phyloP scores from a whole-genome alignment of 2,888 invertebrate genomes.

The Trachelus stipa region DNA sequence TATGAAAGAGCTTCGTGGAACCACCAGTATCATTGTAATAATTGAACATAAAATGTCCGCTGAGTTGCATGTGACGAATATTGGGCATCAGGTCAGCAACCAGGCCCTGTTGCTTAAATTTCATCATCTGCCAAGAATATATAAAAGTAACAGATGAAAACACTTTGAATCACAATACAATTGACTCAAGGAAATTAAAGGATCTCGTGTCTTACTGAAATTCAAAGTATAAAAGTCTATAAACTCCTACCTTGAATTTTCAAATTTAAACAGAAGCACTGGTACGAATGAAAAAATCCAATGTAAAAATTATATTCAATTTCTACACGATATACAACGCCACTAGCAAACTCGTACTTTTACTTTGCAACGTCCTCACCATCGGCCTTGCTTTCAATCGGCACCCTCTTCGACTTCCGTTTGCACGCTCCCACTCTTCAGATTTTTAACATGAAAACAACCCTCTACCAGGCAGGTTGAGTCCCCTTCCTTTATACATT shows the following conservation, averaged over 20 bases:
- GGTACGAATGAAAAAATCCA: background rate
- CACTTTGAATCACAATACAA: background rate
- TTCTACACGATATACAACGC: background rate
- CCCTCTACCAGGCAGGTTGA: background rate
- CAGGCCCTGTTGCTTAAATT: conserved; percentile 74
- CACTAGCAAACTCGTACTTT: background rate
- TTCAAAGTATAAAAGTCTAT: background rate
- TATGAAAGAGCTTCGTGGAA: conserved; percentile 61
- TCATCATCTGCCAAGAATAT: conserved; percentile 67
- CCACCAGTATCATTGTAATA: conserved; percentile 70
- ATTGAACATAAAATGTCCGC: conserved; percentile 84
- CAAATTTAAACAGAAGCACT: background rate
- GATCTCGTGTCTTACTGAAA: background rate
- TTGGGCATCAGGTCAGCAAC: conserved; percentile 89
- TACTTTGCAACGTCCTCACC: background rate
- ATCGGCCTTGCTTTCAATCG: background rate
- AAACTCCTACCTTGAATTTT: background rate
- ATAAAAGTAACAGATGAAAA: conserved; percentile 6
- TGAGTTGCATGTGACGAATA: conserved; percentile 80
- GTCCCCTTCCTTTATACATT: background rate
- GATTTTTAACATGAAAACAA: background rate
- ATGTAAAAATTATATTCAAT: background rate
- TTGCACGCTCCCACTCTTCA: background rate
- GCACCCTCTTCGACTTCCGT: conserved; percentile 3
- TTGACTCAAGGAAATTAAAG: background rate